A percentile compares a stretch with the other conserved stretches of the same genome.
These are phyloP conservation scores for fruit fly (Drosophila melanogaster) DNA, from an alignment of 1,140 invertebrate species.

Conservation along the genomic window DNA sequence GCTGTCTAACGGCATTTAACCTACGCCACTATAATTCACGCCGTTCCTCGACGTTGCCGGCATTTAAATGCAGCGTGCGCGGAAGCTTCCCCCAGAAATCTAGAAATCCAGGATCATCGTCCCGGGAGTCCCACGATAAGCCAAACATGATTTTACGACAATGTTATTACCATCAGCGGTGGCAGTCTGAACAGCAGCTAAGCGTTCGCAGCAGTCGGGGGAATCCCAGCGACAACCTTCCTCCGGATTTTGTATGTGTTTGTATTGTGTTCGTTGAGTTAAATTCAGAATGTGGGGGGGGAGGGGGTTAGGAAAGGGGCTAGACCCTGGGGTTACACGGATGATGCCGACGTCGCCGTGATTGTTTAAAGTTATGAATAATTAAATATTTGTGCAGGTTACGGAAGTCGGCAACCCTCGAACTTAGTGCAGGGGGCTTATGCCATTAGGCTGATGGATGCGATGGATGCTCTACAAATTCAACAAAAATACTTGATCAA, in stretches of 20 bases:
- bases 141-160: constrained; percentile 84
- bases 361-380: constrained; percentile 84
- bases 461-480: neutral
- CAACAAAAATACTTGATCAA: neutral
- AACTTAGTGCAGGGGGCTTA: constrained; percentile 14
- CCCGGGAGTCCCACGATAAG: constrained; percentile 71
- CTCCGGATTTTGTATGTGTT: constrained; percentile 42
- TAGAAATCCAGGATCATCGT: constrained; percentile 45
- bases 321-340: constrained; percentile 61
- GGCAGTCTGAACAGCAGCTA: constrained; percentile 24
- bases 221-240: constrained; percentile 29
- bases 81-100: constrained; percentile 30
- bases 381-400: constrained; percentile 84
- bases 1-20: constrained; percentile 83
- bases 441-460: constrained; percentile 46
- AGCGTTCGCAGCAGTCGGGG: constrained; percentile 7
- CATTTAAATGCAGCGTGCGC: constrained; percentile 78
- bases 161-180: constrained; percentile 71
- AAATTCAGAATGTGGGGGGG: constrained; percentile 30
- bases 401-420: constrained; percentile 36
- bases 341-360: constrained; percentile 74
- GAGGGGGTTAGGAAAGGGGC: neutral
- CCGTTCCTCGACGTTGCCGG: constrained; percentile 58
- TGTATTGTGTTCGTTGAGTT: constrained; percentile 73
- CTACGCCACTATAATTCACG: constrained; percentile 84